Base-by-base conservation (phyloP, 2,888 invertebrate species). In the Melieria crassipennis region DNA sequence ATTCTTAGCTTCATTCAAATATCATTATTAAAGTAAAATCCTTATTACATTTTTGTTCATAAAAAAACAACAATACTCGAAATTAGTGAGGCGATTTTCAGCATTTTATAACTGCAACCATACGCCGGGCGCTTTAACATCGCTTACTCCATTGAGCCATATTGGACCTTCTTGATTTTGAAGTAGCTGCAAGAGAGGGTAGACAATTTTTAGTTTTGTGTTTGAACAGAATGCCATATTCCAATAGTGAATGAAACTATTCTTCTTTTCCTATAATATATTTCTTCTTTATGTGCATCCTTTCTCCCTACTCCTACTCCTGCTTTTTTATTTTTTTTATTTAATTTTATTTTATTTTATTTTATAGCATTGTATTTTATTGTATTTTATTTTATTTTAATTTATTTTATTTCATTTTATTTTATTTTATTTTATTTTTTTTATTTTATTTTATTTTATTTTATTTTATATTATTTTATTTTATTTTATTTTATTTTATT, bases 101-200 rank as follows among this genome's bases (percentile, higher is more conserved):
- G 30, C 30, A 30, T 30, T 30, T 30, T 30, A 3, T 30, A 2
- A 30, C 30, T 30, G 30, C 30, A 30, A 30, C 30, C 30, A 30
- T 30, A 30, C 30, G 30, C 30, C 30, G 16, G 16, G 16, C 9
- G 42, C 11, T 63, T 10, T 65, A 30, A 16, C 11, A 55, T 65
- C 11, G 9, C 55, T 83, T 91, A 95, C 87, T 95, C 94, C 95
- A 96, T 96, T 10, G 94, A 94, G 83, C 95, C 95, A 83, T 96
- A 96, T 82, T 96, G 94, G 3, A 96, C 94, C 86, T 95, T 95
- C 88, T 95, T 95, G 63, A 95, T 91, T 86, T 95, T 94, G 84
- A 95, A 90, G 83, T 96, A 94, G 79, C 95, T 92, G 88, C 91
- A 94, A 77, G 30, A 45, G 52, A 62, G 57, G 60, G 30, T 30